phyloP scores from a whole-genome alignment of 2,797 vertebrate species.

The Glossophaga mutica region DNA sequence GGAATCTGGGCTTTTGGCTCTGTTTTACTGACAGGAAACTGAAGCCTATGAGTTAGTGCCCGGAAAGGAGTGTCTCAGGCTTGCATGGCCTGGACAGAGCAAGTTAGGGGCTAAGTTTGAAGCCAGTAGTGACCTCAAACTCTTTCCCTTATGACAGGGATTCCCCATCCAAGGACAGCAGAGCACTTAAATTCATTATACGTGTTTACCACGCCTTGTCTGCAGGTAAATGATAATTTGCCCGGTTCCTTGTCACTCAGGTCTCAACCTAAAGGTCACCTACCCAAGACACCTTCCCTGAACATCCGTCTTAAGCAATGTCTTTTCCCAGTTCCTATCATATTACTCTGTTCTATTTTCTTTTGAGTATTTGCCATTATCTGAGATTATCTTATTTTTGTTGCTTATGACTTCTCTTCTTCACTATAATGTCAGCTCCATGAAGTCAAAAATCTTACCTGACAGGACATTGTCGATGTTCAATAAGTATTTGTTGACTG shows the following conservation, averaged over 20 bases:
- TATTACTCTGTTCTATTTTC: conserved; percentile 15
- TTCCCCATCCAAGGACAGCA: background rate
- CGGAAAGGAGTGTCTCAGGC: background rate
- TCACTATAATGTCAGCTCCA: background rate
- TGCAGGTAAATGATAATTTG: conserved; percentile 11
- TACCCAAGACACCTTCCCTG: background rate
- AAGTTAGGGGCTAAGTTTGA: background rate
- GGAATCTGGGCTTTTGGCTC: conserved; percentile 17
- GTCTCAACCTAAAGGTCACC: background rate
- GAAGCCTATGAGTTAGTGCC: background rate
- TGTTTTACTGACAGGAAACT: conserved; percentile 48
- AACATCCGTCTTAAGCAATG: conserved; percentile 9
- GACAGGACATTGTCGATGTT: background rate
- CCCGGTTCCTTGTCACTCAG: background rate
- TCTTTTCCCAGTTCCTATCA: background rate
- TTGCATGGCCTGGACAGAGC: background rate
- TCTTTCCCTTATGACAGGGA: background rate
- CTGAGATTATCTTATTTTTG: background rate
- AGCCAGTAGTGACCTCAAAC: background rate
- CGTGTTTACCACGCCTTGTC: background rate
- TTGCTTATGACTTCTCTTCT: background rate
- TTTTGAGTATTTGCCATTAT: conserved; percentile 1
- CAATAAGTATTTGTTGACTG: background rate
- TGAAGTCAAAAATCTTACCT: conserved; percentile 10
- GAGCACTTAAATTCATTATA: background rate